Base-by-base conservation (phyloP, 2,113 vertebrate species). In the Neotoma lepida region DNA sequence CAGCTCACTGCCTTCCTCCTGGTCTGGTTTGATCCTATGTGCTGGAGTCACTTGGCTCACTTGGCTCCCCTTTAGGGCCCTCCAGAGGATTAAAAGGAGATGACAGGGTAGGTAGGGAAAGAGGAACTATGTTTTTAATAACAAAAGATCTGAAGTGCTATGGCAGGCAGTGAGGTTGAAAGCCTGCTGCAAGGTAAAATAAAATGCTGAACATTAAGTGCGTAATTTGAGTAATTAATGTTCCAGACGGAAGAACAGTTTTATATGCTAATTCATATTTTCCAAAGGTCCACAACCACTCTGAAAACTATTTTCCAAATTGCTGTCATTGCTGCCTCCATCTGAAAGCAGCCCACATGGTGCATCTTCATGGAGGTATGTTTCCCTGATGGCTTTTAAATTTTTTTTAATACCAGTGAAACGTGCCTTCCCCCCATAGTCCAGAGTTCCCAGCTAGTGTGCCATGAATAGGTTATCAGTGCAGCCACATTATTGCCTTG, bases 211-310 rank as follows among this genome's bases (percentile, higher is more conserved):
- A 68, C 87, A 91, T 94, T 97, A 82, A 61, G 88, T 66, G 71
- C 64, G 70, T 97, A 87, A 95, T 98, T 94, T 96, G 96, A 95
- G 92, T 98, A 97, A 98, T 98, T 98, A 98, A 97, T 96, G 97
- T 94, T 95, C 96, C 84, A 96, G 95, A 97, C 93, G 94, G 95
- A 93, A 95, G 94, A 96, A 93, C 95, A 91, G 73, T 95, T 96
- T 95, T 92, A 93, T 91, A 95, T 89, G 92, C 96, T 97, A 96
- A 96, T 95, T 96, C 89, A 94, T 89, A 93, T 97, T 96, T 95
- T 96, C 89, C 70, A 89, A 97, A 97, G 94, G 92, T 93, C 97
- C 70, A 51, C 58, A 97, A 88, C 71, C 73, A 86, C 89, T 92
- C 68, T 24, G 88, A 58, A 96, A 95, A 95, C 92, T 89, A 46